Base-by-base conservation (phyloP, 2,113 vertebrate genomes). In the Atrichornis clamosus region DNA sequence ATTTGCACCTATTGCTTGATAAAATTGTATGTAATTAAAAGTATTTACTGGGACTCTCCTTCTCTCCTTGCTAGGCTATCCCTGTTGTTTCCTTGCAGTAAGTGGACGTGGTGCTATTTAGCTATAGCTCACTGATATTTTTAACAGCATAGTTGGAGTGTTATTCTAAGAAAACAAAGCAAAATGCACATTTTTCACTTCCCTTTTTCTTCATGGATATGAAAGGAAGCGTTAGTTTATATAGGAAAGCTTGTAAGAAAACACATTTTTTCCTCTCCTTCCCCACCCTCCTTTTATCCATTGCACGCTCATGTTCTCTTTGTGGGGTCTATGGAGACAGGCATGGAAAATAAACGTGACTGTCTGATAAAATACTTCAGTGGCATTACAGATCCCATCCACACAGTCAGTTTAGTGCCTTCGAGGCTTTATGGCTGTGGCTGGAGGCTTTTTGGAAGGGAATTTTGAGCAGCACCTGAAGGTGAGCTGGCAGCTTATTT, bases 381-480 rank as follows among this genome's bases (percentile, higher is more conserved):
- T 67, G 78, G 59, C 63, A 90, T 11, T 62, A 70, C n/a, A 76
- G 59, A 83, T 65, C 55, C 24, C 73, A 69, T 47, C 46, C 81
- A 47, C 42, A 20, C 0, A 10, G 67, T 30, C 72, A 72, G 47
- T n/a, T 65, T 47, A 67, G 19, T 70, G 79, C 79, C 64, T 93
- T 50, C 1, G 2, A 84, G 76, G 92, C 52, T 91, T 92, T 72
- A 32, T 26, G 87, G 68, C 59, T 74, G 83, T 70, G 72, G 83
- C 75, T 60, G 42, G 42, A 93, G 59, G 82, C 60, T 78, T 95
- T 94, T 84, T 90, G 85, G 88, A 97, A 88, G 18, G 67, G 47
- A 60, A 92, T 92, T 96, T 84, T 70, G 74, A 95, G 18, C 28
- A 80, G 11, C 82, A 85, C 93, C 90, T 95, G 85, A 64, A 80